Conservation (phyloP, 37 sponge, comb jelly and placozoan genomes). For the Chondrosia reniformis region DNA sequence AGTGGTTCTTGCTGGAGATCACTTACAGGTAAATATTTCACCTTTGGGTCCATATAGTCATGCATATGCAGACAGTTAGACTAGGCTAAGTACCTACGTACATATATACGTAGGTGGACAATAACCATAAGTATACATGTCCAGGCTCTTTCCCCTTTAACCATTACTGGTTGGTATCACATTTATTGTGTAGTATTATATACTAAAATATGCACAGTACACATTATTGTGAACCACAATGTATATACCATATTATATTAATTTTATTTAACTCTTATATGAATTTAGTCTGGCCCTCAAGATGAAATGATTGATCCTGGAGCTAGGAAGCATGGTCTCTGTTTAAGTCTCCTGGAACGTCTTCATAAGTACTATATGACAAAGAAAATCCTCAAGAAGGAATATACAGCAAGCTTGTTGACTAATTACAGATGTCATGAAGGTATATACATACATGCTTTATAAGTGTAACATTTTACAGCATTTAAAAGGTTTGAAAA, state of each 20-base stretch:
- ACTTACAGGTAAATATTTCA: slow-evolving; percentile 56
- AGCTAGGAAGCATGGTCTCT: neutral
- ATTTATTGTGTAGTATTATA: neutral
- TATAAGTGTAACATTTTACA: neutral
- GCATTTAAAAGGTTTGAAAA: neutral
- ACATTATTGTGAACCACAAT: neutral
- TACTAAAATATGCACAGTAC: neutral
- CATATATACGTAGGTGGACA: neutral
- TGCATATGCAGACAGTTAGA: neutral
- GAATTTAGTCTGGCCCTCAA: slow-evolving; percentile 7
- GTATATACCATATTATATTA: neutral
- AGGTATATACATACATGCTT: neutral
- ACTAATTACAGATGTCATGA: slow-evolving; percentile 18
- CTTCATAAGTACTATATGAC: neutral
- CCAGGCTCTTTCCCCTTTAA: neutral
- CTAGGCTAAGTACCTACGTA: neutral
- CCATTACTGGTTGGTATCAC: neutral
- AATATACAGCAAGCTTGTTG: neutral
- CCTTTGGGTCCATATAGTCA: neutral
- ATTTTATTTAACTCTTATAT: neutral
- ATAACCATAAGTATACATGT: neutral
- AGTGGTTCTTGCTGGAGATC: slow-evolving; percentile 76
- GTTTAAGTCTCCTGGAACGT: slow-evolving; percentile 5
- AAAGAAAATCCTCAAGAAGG: neutral
- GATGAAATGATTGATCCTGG: neutral